phyloP scores from a whole-genome alignment of 2,888 invertebrate genomes.

The Schizotus pectinicornis region DNA sequence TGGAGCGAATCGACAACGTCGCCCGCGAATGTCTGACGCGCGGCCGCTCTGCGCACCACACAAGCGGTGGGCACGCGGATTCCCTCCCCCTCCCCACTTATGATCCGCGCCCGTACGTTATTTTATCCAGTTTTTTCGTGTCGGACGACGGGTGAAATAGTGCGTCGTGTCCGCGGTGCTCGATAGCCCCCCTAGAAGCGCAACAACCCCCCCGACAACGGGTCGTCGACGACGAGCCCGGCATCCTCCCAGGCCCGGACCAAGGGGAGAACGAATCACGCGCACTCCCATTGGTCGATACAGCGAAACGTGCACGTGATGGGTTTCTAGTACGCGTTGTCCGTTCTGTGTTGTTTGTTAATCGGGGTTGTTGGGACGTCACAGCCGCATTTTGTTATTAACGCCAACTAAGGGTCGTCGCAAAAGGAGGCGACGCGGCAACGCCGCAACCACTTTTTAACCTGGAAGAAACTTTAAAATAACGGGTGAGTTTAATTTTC shows the following conservation, averaged over 20 bases:
- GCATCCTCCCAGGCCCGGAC: constrained; percentile 25
- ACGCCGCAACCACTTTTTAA: constrained; percentile 15
- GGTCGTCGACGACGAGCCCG: constrained; percentile 27
- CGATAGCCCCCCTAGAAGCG: no score
- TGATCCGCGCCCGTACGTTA: constrained; percentile 21
- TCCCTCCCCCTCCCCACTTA: constrained; percentile 33
- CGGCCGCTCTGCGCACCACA: constrained; percentile 48
- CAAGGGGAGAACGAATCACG: constrained; percentile 35
- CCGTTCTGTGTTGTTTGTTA: constrained; percentile 1
- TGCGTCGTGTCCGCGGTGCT: constrained; percentile 33
- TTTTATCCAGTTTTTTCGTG: constrained; percentile 14
- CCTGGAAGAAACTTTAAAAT: neutral
- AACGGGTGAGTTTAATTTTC: constrained; percentile 15
- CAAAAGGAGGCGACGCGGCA: neutral
- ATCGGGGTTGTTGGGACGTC: neutral
- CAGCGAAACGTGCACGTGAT: constrained; percentile 48
- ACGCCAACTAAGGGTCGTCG: no score
- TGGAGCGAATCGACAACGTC: constrained; percentile 32
- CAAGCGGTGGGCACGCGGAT: constrained; percentile 50
- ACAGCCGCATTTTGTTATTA: neutral
- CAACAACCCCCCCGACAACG: no score
- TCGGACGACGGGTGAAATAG: constrained; percentile 21
- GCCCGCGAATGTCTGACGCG: constrained; percentile 34
- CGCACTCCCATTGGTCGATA: constrained; percentile 50
- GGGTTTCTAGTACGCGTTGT: constrained; percentile 22